Conservation (phyloP, 2,888 invertebrate species). For the Rutpela maculata region DNA sequence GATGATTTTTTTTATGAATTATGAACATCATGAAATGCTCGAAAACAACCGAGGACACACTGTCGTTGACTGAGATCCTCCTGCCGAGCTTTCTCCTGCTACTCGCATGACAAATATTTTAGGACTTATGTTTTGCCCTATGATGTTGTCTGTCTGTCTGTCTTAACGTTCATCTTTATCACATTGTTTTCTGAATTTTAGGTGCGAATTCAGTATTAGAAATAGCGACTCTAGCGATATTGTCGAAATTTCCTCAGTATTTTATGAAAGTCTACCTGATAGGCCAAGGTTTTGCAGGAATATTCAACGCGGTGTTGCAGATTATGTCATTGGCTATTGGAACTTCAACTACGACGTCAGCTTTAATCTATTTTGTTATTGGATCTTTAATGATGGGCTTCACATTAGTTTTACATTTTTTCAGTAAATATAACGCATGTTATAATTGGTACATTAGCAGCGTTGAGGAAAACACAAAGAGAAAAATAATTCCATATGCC, state of each 20-base stretch:
- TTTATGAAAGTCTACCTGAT: conserved; percentile 48
- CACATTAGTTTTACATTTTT: conserved; percentile 36
- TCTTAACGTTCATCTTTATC: too few species aligned
- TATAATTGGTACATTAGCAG: conserved; percentile 38
- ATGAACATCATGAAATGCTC: too few species aligned
- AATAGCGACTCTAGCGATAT: conserved; percentile 31
- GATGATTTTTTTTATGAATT: too few species aligned
- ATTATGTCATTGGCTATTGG: conserved; percentile 44
- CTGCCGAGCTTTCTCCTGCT: too few species aligned
- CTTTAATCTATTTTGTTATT: conserved; percentile 46
- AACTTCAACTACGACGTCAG: conserved; percentile 44
- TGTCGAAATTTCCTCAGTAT: conserved; percentile 50
- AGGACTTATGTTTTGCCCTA: too few species aligned
- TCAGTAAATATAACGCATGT: conserved; percentile 27
- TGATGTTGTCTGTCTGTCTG: too few species aligned
- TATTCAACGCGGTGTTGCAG: conserved; percentile 45
- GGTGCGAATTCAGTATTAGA: conserved; percentile 25
- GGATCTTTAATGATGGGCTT: conserved; percentile 42
- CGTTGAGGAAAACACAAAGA: conserved; percentile 36
- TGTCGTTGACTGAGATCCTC: too few species aligned
- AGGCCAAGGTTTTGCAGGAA: conserved; percentile 43
- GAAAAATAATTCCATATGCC: conserved; percentile 29
- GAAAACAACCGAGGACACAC: too few species aligned
- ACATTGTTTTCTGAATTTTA: not conserved
- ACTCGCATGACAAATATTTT: too few species aligned